phyloP scores from a whole-genome alignment of 1,140 invertebrate genomes.

The Temnothorax longispinosus region DNA sequence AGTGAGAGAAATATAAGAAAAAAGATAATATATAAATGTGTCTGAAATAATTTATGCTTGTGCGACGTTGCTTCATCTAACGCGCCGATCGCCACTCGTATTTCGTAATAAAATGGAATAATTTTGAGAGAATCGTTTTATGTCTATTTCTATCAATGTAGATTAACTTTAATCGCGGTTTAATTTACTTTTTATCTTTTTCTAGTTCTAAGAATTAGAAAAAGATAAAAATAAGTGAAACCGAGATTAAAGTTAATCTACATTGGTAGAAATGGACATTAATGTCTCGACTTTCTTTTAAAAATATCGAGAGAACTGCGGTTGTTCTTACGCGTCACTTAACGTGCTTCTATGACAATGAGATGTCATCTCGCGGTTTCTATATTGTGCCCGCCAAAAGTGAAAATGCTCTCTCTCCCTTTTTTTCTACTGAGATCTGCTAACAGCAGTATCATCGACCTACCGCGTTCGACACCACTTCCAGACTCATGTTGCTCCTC shows the following conservation, averaged over 20 bases:
- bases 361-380: too few species aligned
- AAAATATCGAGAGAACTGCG: too few species aligned
- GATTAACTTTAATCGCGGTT: too few species aligned
- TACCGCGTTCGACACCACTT: slow-evolving; percentile 40
- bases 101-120: neutral
- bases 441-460: slow-evolving; percentile 16
- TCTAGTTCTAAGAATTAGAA: too few species aligned
- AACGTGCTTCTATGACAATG: too few species aligned
- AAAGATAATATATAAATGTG: neutral
- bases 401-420: slow-evolving; percentile 11
- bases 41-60: neutral
- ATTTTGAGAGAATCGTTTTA: neutral
- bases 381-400: neutral
- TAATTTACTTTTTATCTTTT: too few species aligned
- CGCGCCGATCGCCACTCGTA: neutral
- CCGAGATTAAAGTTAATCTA: too few species aligned
- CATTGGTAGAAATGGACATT: too few species aligned
- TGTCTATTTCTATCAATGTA: too few species aligned
- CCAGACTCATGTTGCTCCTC: neutral
- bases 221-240: too few species aligned
- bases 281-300: too few species aligned
- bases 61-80: neutral
- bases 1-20: neutral
- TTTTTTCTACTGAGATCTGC: neutral
- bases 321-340: neutral